These are phyloP conservation scores for Cyprinodon variegatus DNA, from an alignment of 2,113 vertebrate species.

Conservation along the genomic window DNA sequence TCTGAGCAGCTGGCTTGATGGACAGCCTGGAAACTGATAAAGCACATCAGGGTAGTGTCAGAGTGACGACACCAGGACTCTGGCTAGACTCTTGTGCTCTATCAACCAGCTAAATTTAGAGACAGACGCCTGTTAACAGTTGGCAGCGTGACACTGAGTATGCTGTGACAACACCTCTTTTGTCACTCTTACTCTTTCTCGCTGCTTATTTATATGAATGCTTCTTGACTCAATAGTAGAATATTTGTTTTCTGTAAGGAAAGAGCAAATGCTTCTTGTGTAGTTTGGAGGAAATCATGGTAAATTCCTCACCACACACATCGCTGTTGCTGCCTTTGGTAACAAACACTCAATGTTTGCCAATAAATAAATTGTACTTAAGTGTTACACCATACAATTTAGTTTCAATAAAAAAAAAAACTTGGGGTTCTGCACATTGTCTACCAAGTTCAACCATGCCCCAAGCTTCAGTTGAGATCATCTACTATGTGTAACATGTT, in stretches of 20 bases:
- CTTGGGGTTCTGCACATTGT: background rate
- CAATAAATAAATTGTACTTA: background rate
- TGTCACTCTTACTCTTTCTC: slow-evolving; percentile 20
- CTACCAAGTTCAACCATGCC: background rate
- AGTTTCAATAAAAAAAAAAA: slow-evolving; percentile 5
- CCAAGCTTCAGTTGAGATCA: slow-evolving; percentile 1
- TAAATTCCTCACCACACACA: slow-evolving; percentile 15
- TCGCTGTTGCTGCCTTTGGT: background rate
- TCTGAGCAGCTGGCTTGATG: slow-evolving; percentile 57
- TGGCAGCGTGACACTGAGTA: slow-evolving; percentile 66
- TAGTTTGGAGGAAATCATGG: background rate
- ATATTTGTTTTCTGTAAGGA: slow-evolving; percentile 43
- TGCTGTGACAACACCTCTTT: slow-evolving; percentile 46
- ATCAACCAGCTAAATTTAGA: slow-evolving; percentile 69
- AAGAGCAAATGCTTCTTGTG: slow-evolving; percentile 17
- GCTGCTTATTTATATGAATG: slow-evolving; percentile 18
- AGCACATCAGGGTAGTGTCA: slow-evolving; percentile 60
- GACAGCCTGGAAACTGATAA: slow-evolving; percentile 67
- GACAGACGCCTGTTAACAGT: slow-evolving; percentile 56
- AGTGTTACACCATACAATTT: slow-evolving; percentile 9
- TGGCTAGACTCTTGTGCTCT: slow-evolving; percentile 60
- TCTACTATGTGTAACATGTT: slow-evolving; percentile 25
- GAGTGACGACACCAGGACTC: slow-evolving; percentile 70
- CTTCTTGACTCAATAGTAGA: slow-evolving; percentile 7
- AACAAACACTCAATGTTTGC: slow-evolving; percentile 9